Evolutionary conservation across 2,888 invertebrate species (phyloP).

Genomic region (Aplocera efformata): DNA sequence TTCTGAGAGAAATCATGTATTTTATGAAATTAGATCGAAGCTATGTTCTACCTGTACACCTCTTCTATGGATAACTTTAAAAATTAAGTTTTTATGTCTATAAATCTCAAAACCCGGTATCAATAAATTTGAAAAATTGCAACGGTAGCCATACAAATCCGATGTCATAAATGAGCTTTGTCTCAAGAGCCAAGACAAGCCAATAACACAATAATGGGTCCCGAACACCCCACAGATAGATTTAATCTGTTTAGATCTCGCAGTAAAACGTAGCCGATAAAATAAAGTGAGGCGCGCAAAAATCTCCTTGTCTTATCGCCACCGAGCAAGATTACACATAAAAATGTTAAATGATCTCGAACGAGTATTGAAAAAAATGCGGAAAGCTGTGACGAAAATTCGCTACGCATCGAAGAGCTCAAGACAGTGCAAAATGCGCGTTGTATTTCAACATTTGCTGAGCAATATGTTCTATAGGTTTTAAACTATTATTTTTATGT

Average conservation of each 20-base stretch:
- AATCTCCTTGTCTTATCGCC: conserved; percentile 71
- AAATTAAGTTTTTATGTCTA: too few species aligned
- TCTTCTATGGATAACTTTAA: too few species aligned
- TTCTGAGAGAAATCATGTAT: too few species aligned
- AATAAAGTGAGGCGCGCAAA: conserved; percentile 65
- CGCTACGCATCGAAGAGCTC: conserved; percentile 30
- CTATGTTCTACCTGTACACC: too few species aligned
- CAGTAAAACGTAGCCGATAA: conserved; percentile 73
- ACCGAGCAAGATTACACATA: conserved; percentile 77
- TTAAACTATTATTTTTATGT: too few species aligned
- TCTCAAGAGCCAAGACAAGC: conserved; percentile 51
- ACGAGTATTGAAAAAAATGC: conserved; percentile 76
- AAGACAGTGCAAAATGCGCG: conserved; percentile 28
- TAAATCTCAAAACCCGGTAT: too few species aligned
- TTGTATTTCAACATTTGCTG: background rate
- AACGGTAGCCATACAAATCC: too few species aligned
- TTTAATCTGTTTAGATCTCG: conserved; percentile 75
- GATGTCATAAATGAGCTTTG: background rate
- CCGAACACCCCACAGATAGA: conserved; percentile 60
- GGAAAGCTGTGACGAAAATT: conserved; percentile 64
- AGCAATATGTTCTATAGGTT: too few species aligned
- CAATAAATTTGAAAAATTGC: too few species aligned
- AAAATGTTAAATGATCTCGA: conserved; percentile 79
- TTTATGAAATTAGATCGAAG: too few species aligned
- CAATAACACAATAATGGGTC: conserved; percentile 53